These are phyloP conservation scores for Drosophila affinis DNA, from an alignment of 2,888 invertebrate genomes.

Conservation along the genomic window DNA sequence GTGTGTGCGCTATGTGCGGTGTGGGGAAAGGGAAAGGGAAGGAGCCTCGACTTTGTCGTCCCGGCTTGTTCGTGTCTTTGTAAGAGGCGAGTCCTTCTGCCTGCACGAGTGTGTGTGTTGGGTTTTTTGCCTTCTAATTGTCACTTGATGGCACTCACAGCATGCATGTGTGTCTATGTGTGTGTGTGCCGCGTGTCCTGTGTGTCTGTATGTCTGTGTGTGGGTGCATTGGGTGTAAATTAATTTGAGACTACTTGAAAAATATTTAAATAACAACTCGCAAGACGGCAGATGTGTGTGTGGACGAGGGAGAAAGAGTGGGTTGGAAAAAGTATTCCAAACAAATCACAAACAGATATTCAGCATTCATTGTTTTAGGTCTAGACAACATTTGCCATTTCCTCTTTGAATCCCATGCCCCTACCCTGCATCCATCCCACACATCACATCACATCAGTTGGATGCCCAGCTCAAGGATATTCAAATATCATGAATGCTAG, in stretches of 20 bases:
- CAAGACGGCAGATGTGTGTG: conserved; percentile 12
- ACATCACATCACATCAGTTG: conserved; percentile 2
- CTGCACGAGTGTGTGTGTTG: conserved; percentile 1
- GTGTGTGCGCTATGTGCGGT: conserved; percentile 53
- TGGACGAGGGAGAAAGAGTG: background rate
- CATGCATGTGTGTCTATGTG: conserved; percentile 11
- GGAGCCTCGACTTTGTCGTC: background rate
- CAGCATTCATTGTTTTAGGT: conserved; percentile 75
- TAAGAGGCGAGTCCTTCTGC: conserved; percentile 37
- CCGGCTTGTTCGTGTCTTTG: background rate
- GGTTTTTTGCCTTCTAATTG: conserved; percentile 72
- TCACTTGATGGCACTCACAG: conserved; percentile 58
- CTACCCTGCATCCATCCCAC: background rate
- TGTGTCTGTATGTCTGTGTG: conserved; percentile 18
- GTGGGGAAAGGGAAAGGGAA: background rate
- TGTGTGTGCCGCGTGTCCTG: conserved; percentile 33
- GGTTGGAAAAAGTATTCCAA: conserved; percentile 70
- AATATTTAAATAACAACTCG: conserved; percentile 61
- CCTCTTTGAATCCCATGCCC: background rate
- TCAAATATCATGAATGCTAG: conserved; percentile 9
- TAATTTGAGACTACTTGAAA: conserved; percentile 71
- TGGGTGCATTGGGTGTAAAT: conserved; percentile 70
- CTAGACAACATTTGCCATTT: conserved; percentile 64
- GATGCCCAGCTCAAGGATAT: conserved; percentile 10
- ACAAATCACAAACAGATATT: conserved; percentile 80